These are phyloP conservation scores for Conus ventricosus DNA, from an alignment of 1,140 invertebrate species.

Conservation along the genomic window DNA sequence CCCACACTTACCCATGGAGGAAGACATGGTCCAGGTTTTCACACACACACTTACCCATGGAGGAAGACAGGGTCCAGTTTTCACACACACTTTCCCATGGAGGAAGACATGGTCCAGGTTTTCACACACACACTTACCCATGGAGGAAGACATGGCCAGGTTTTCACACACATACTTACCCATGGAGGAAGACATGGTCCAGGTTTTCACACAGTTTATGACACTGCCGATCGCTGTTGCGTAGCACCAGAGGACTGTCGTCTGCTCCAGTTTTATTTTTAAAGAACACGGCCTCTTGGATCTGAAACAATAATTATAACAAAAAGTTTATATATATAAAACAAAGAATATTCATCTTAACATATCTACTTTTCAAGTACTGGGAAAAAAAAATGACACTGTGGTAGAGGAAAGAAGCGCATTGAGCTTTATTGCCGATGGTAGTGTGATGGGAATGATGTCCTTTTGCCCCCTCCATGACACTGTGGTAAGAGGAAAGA, in stretches of 20 bases:
- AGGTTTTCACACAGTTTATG: constrained; percentile 68
- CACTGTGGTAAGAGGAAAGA: background rate
- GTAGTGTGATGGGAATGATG: too few species aligned
- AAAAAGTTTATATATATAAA: background rate
- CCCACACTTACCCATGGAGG: too few species aligned
- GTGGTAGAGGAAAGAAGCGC: background rate
- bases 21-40: background rate
- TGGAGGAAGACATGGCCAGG: too few species aligned
- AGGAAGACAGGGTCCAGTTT: constrained; percentile 51
- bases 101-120: constrained; percentile 59
- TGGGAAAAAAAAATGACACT: too few species aligned
- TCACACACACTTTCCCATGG: constrained; percentile 38
- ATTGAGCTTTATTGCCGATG: too few species aligned
- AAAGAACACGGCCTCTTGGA: constrained; percentile 59
- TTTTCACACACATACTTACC: constrained; percentile 50
- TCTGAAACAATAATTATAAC: constrained; percentile 46
- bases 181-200: constrained; percentile 69
- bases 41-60: constrained; percentile 60
- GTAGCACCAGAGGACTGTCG: constrained; percentile 46
- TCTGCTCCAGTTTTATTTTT: constrained; percentile 31
- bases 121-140: constrained; percentile 52
- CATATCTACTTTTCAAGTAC: too few species aligned
- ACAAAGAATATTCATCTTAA: too few species aligned
- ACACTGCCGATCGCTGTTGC: constrained; percentile 63
- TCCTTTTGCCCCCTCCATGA: too few species aligned